These are phyloP conservation scores for Pinctada fucata DNA, from an alignment of 2,888 invertebrate species.

Conservation along the genomic window DNA sequence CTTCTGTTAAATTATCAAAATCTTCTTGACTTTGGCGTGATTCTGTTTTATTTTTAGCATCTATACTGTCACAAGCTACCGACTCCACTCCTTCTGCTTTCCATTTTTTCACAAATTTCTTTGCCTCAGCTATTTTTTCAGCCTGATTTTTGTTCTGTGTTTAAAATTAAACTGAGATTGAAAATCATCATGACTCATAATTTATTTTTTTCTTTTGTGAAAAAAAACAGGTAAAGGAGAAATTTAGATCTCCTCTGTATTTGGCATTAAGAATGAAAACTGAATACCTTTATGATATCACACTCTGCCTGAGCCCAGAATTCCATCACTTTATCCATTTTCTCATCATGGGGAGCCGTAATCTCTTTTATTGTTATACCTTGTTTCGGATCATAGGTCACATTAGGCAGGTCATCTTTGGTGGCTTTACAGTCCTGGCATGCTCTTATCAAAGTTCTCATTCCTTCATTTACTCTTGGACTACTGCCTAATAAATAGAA, in stretches of 20 bases:
- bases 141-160: slow-evolving; percentile 52
- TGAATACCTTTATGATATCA: slow-evolving; percentile 48
- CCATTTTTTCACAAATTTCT: slow-evolving; percentile 42
- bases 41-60: no score
- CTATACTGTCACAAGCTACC: no score
- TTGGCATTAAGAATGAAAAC: no score
- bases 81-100: slow-evolving; percentile 28
- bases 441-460: neutral
- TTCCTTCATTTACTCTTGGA: no score
- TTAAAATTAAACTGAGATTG: no score
- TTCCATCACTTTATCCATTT: slow-evolving; percentile 55
- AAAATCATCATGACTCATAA: neutral
- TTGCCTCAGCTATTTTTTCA: slow-evolving; percentile 44
- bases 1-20: no score
- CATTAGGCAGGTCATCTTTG: neutral
- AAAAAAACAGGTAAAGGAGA: no score
- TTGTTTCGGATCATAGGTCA: neutral
- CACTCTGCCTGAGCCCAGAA: slow-evolving; percentile 52
- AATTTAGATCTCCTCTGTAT: no score
- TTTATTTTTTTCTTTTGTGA: no score
- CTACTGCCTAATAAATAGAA: no score
- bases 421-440: neutral
- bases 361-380: neutral
- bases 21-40: no score
- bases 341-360: slow-evolving; percentile 24